These are phyloP conservation scores for Arenicola marina DNA, from an alignment of 2,888 invertebrate genomes.

Conservation along the genomic window DNA sequence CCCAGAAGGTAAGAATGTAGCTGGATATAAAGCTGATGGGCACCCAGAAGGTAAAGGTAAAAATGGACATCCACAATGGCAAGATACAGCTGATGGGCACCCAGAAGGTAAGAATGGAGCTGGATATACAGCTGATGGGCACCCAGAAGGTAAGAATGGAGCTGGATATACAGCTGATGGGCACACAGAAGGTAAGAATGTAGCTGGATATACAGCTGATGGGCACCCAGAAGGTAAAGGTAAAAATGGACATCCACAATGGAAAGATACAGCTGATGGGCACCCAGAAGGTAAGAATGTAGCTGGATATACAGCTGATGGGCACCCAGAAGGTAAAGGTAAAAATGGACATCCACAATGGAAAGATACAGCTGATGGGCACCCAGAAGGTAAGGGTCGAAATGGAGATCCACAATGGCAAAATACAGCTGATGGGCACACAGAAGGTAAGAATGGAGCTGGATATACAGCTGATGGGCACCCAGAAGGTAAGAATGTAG, in stretches of 20 bases:
- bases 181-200: constrained; percentile 32
- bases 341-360: too few species aligned
- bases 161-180: constrained; percentile 28
- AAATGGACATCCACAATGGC: constrained; percentile 25
- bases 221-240: constrained; percentile 31
- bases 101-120: constrained; percentile 30
- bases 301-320: constrained; percentile 27
- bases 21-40: too few species aligned
- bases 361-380: too few species aligned
- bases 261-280: constrained; percentile 27
- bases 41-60: too few species aligned
- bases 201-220: constrained; percentile 28
- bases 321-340: constrained; percentile 32
- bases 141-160: constrained; percentile 32
- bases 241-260: too few species aligned
- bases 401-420: constrained; percentile 24
- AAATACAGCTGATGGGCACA: constrained; percentile 28
- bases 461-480: constrained; percentile 29
- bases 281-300: constrained; percentile 31
- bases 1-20: constrained; percentile 27
- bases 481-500: too few species aligned
- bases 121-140: constrained; percentile 28
- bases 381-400: too few species aligned
- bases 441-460: constrained; percentile 31
- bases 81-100: constrained; percentile 28